phyloP scores from a whole-genome alignment of 1,140 invertebrate genomes.

The Battus philenor region DNA sequence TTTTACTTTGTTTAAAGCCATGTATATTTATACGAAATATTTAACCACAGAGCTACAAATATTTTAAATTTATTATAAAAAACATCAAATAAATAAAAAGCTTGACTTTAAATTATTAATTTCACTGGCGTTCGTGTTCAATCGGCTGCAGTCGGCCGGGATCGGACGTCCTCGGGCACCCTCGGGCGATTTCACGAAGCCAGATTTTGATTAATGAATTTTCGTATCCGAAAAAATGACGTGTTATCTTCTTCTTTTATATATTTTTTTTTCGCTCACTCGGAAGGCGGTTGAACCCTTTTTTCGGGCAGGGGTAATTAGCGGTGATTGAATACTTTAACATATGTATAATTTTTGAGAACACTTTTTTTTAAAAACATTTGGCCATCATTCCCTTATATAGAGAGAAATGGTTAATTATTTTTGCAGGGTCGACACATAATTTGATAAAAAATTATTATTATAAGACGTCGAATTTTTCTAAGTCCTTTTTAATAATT shows the following conservation, averaged over 20 bases:
- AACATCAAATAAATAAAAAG: constrained; percentile 35
- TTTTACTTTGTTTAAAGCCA: no score
- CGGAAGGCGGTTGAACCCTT: constrained; percentile 36
- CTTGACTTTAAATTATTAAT: constrained; percentile 37
- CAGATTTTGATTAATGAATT: constrained; percentile 46
- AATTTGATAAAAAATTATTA: no score
- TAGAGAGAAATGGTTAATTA: constrained; percentile 5
- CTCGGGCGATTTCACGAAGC: constrained; percentile 29
- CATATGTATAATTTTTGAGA: constrained; percentile 22
- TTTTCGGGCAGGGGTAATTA: constrained; percentile 34
- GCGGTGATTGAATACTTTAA: constrained; percentile 37
- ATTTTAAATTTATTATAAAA: constrained; percentile 26
- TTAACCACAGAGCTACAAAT: no score
- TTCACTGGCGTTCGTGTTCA: constrained; percentile 19
- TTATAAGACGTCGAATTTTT: no score
- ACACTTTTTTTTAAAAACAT: constrained; percentile 13
- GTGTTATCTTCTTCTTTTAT: constrained; percentile 24
- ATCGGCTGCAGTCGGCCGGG: background rate
- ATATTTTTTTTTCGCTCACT: constrained; percentile 29
- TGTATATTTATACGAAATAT: no score
- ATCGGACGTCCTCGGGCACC: constrained; percentile 23
- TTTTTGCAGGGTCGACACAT: background rate
- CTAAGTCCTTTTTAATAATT: no score
- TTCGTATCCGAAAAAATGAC: constrained; percentile 31
- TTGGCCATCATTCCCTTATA: constrained; percentile 10